Base-by-base conservation (phyloP, 2,888 invertebrate genomes). In the Andrena hattorfiana region DNA sequence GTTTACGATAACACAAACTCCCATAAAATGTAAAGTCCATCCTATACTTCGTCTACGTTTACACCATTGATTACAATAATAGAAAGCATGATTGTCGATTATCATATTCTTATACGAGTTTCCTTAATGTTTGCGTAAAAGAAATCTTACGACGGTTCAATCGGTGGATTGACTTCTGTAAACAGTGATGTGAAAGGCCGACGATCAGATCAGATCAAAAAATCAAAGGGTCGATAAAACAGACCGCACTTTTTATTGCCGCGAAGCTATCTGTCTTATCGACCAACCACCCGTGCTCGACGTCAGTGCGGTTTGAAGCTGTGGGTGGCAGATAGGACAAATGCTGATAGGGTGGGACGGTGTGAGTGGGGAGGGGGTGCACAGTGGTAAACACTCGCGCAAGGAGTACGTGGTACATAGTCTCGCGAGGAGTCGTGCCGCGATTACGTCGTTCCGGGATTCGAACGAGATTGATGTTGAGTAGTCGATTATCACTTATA, bases 361-460 rank as follows among this genome's bases (percentile, higher is more conserved):
- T 60, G 56, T 6, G 0, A 60, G 59, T 23, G 69, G 67, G 67
- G 35, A 77, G 78, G 75, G 63, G 77, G 78, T 63, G 66, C 26
- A 66, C 30, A 76, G 63, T 83, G 75, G 81, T 85, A 85, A 86
- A 85, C 81, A 86, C 79, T 85, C 77, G 75, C 70, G 80, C 75
- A 85, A 87, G 86, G 73, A 81, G 81, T 74, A 74, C 76, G 77
- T 48, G 56, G 69, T 84, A 87, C 84, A 89, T 89, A 89, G 90
- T 91, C 86, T 89, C 84, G 85, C 86, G 86, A 80, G 88, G 81
- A 85, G 89, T 87, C 85, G 90, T 89, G 87, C 74, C 77, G 79
- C 76, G 85, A 78, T 89, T 80, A 73, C 81, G 80, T 81, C 83
- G 81, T 78, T 28, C 62, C 59, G 54, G 62, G 30, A 28, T 56